phyloP scores from a whole-genome alignment of 2,113 vertebrate genomes.

The Vireo altiloquus region DNA sequence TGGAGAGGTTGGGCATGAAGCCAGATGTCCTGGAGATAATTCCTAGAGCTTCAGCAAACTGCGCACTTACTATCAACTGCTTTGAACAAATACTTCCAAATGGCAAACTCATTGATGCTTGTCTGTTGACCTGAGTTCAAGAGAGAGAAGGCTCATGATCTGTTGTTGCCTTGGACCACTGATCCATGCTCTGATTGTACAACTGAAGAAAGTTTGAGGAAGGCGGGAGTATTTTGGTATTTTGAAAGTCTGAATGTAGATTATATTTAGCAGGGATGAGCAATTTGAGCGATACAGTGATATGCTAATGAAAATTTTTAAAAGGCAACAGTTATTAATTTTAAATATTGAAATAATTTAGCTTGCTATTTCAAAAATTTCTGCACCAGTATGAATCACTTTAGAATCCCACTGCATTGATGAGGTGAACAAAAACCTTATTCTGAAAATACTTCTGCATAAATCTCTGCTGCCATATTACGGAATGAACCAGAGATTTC shows the following conservation, averaged over 20 bases:
- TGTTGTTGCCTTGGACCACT: background rate
- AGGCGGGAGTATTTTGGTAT: background rate
- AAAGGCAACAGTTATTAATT: background rate
- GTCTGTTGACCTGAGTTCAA: background rate
- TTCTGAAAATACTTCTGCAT: background rate
- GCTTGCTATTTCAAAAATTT: background rate
- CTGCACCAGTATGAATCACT: background rate
- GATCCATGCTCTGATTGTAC: background rate
- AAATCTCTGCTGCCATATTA: background rate
- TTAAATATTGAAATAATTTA: background rate
- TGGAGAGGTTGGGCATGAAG: constrained; percentile 14
- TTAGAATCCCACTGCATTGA: background rate
- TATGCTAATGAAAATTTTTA: background rate
- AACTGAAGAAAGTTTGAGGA: background rate
- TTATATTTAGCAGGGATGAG: background rate
- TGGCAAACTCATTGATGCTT: background rate
- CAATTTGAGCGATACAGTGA: background rate
- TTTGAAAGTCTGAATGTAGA: background rate
- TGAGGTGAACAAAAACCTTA: background rate
- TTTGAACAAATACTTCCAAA: constrained; percentile 18
- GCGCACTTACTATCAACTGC: background rate
- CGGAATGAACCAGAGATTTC: background rate
- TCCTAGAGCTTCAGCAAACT: constrained; percentile 3
- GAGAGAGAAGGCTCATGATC: background rate
- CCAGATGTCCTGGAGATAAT: constrained; percentile 56